A percentile compares a stretch with the other conserved stretches of the same genome.
Evolutionary conservation across 2,113 vertebrate genomes (phyloP).

Genomic region (Zeus faber): DNA sequence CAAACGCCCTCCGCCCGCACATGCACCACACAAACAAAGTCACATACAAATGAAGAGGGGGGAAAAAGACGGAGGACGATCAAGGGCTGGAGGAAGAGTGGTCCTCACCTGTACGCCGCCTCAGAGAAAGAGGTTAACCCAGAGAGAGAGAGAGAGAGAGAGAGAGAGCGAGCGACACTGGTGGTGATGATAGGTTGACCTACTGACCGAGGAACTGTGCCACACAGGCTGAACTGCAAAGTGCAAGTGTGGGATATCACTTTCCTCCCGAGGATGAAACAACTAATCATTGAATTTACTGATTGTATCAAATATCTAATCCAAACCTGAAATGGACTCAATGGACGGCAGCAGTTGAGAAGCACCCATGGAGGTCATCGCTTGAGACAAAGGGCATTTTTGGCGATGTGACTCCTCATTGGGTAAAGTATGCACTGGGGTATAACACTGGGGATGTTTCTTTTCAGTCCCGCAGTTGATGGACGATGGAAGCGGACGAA

Average conservation of each 20-base stretch:
- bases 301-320: too few relatives aligned
- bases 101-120: background rate
- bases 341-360: too few relatives aligned
- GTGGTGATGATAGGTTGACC: slow-evolving; percentile 13
- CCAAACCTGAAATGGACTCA: too few relatives aligned
- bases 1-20: background rate
- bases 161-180: background rate
- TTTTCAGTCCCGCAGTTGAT: too few relatives aligned
- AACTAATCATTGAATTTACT: too few relatives aligned
- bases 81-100: slow-evolving; percentile 8
- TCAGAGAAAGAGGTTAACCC: background rate
- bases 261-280: background rate
- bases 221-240: background rate
- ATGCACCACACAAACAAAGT: slow-evolving; percentile 11
- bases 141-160: background rate
- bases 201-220: slow-evolving; percentile 8
- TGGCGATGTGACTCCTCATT: too few relatives aligned
- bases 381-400: too few relatives aligned
- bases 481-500: too few relatives aligned
- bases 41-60: background rate
- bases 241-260: background rate
- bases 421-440: too few relatives aligned
- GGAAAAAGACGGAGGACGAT: slow-evolving; percentile 15
- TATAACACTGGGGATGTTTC: too few relatives aligned
- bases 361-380: too few relatives aligned